phyloP scores from a whole-genome alignment of 2,113 vertebrate genomes.

The Phasianus colchicus region DNA sequence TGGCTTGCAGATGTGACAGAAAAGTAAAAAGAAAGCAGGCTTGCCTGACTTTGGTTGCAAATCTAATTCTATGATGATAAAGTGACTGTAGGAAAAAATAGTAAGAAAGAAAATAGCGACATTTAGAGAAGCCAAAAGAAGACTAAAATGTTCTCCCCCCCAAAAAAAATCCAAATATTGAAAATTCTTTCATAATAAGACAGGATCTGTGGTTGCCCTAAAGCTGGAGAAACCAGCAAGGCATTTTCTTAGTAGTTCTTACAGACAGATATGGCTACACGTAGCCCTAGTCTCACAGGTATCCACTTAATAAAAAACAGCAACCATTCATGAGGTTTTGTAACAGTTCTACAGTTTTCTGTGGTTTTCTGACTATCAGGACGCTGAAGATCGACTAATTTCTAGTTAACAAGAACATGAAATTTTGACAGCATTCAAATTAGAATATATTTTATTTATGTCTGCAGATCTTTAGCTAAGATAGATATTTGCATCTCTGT shows the following conservation, averaged over 20 bases:
- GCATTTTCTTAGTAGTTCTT: background rate
- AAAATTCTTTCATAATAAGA: constrained; percentile 1
- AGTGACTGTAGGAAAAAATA: background rate
- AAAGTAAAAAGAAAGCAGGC: background rate
- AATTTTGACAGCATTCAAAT: background rate
- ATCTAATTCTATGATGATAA: background rate
- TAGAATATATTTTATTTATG: background rate
- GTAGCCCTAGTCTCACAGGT: background rate
- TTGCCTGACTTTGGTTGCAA: background rate
- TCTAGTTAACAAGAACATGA: background rate
- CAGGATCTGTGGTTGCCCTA: background rate
- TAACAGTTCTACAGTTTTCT: background rate
- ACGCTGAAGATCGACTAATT: background rate
- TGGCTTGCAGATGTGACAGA: too few relatives aligned
- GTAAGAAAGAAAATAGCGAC: background rate
- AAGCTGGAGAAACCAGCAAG: background rate
- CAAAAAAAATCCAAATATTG: background rate
- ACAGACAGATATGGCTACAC: background rate
- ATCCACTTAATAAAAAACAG: background rate
- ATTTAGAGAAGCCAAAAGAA: background rate
- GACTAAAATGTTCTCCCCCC: background rate
- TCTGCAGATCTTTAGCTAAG: background rate
- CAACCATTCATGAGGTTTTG: background rate
- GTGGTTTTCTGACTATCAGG: accelerated
- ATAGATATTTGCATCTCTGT: background rate